phyloP scores from a whole-genome alignment of 2,113 vertebrate genomes.

The Hemiprocne comata region DNA sequence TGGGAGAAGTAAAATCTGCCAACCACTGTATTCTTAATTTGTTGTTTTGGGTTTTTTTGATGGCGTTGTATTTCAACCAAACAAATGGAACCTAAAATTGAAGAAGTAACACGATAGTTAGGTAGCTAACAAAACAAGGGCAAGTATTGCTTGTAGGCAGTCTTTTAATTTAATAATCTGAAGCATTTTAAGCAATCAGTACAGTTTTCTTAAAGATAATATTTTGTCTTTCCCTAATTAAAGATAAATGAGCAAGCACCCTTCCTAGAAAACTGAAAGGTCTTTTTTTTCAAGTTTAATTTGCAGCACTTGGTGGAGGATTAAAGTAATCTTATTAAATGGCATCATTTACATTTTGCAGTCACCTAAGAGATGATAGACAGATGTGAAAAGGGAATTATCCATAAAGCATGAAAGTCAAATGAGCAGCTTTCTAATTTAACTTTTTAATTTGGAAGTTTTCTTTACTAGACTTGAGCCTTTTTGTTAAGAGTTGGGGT shows the following conservation, averaged over 20 bases:
- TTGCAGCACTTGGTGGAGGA: constrained; percentile 15
- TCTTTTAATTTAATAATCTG: constrained; percentile 31
- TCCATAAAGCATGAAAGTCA: constrained; percentile 11
- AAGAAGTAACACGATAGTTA: neutral
- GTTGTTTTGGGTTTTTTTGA: neutral
- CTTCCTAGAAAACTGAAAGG: neutral
- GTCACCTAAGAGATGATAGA: constrained; percentile 29
- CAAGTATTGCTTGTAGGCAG: neutral
- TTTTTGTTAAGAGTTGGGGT: neutral
- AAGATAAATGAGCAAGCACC: neutral
- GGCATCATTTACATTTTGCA: constrained; percentile 46
- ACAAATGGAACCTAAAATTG: neutral
- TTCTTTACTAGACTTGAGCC: neutral
- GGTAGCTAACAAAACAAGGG: neutral
- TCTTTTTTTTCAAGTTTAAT: constrained; percentile 30
- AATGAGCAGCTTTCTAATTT: constrained; percentile 21
- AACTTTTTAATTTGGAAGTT: neutral
- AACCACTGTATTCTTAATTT: neutral
- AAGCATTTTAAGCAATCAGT: neutral
- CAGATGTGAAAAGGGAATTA: constrained; percentile 36
- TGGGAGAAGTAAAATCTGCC: neutral
- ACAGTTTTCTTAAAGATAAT: neutral
- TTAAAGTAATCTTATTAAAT: constrained; percentile 59
- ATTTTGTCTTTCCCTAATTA: constrained; percentile 1
- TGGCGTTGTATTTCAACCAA: neutral